A percentile compares a stretch with the other conserved stretches of the same genome.
These are phyloP conservation scores for Theonella swinhoei DNA, from an alignment of 37 sponge, comb jelly and placozoan genomes.

Conservation along the genomic window DNA sequence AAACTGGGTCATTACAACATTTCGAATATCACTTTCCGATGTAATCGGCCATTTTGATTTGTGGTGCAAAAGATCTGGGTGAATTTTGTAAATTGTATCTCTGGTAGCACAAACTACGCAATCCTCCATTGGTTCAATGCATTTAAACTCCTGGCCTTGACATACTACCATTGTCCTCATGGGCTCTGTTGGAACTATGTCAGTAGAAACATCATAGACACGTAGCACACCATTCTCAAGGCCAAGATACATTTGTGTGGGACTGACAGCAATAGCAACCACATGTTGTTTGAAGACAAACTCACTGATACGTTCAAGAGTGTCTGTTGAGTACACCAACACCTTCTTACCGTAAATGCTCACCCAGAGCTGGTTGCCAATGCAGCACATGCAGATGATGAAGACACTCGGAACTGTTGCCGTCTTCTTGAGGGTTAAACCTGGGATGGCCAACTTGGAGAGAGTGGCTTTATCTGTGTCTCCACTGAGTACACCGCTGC, in stretches of 20 bases:
- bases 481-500: conserved; percentile 37
- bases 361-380: conserved; percentile 50
- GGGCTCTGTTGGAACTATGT: conserved; percentile 31
- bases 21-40: conserved; percentile 22
- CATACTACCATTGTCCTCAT: conserved; percentile 19
- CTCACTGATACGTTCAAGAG: conserved; percentile 35
- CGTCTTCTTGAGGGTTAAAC: conserved; percentile 3
- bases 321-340: conserved; percentile 34
- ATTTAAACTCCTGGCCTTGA: conserved; percentile 26
- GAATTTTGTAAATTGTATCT: conserved; percentile 26
- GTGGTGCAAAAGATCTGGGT: conserved; percentile 40
- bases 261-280: conserved; percentile 41
- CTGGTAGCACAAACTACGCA: conserved; percentile 51
- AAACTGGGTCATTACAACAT: conserved; percentile 15
- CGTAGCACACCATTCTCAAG: conserved; percentile 51
- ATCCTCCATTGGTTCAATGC: conserved; percentile 43
- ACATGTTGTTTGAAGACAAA: conserved; percentile 26
- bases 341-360: conserved; percentile 52
- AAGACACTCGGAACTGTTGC: conserved; percentile 30
- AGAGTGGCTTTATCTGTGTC: conserved; percentile 13
- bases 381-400: conserved; percentile 66
- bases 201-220: conserved; percentile 13
- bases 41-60: conserved; percentile 21
- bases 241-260: conserved; percentile 58
- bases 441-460: conserved; percentile 42